phyloP scores from a whole-genome alignment of 2,888 invertebrate species.

The Acronicta leporina region DNA sequence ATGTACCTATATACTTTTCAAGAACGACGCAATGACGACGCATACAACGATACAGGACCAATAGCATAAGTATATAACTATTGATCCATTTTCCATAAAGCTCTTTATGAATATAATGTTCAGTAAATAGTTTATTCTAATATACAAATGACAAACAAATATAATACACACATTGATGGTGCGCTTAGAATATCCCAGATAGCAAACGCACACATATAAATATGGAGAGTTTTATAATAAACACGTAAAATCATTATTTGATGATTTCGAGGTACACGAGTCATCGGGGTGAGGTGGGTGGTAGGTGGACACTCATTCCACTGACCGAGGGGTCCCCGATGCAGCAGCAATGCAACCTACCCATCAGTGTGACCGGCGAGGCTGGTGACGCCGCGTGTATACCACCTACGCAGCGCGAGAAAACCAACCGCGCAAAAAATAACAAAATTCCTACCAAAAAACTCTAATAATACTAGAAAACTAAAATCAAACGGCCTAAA shows the following conservation, averaged over 20 bases:
- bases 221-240: slow-evolving; percentile 82
- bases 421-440: slow-evolving; percentile 72
- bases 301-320: slow-evolving; percentile 72
- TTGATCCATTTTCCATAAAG: slow-evolving; percentile 73
- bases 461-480: slow-evolving; percentile 58
- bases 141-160: slow-evolving; percentile 64
- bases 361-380: slow-evolving; percentile 88
- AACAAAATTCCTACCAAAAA: slow-evolving; percentile 54
- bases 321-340: slow-evolving; percentile 65
- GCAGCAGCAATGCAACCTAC: slow-evolving; percentile 82
- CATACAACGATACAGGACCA: slow-evolving; percentile 23
- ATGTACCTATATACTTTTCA: slow-evolving; percentile 25
- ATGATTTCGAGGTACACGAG: slow-evolving; percentile 85
- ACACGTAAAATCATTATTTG: slow-evolving; percentile 88
- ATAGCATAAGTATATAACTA: slow-evolving; percentile 56
- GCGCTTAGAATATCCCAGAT: slow-evolving; percentile 59
- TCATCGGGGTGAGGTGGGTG: slow-evolving; percentile 78
- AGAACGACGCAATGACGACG: slow-evolving; percentile 42
- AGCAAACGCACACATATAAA: slow-evolving; percentile 41
- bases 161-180: slow-evolving; percentile 43
- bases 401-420: slow-evolving; percentile 87
- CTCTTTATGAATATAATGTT: slow-evolving; percentile 75
- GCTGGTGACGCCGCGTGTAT: slow-evolving; percentile 86
- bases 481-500: slow-evolving; percentile 68
- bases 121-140: slow-evolving; percentile 79